phyloP scores from a whole-genome alignment of 2,113 vertebrate genomes.

The Neopipo cinnamomea region DNA sequence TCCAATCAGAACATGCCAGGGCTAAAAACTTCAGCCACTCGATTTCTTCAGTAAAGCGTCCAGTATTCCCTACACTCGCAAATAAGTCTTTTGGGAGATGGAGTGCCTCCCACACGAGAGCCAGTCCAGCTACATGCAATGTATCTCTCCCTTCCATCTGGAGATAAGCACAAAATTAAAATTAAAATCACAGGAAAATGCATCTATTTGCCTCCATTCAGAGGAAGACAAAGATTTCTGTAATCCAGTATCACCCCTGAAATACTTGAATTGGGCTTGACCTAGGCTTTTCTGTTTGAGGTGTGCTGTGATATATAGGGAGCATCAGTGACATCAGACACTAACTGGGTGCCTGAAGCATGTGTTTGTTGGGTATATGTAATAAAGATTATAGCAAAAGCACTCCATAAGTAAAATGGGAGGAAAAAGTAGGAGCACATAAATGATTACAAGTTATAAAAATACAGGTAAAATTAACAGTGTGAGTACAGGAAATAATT shows the following conservation, averaged over 20 bases:
- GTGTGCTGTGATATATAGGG: not conserved
- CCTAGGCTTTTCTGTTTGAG: not conserved
- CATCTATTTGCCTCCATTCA: not conserved
- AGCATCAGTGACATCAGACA: not conserved
- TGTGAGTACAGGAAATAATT: not conserved
- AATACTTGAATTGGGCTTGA: not conserved
- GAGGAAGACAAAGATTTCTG: not conserved
- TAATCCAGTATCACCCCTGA: not conserved
- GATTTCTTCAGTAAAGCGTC: slow-evolving; percentile 58
- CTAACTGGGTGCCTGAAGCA: not conserved
- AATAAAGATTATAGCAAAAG: not conserved
- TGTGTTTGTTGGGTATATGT: not conserved
- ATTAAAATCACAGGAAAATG: not conserved
- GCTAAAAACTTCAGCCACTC: slow-evolving; percentile 68
- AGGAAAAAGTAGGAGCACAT: not conserved
- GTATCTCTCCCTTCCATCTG: slow-evolving; percentile 45
- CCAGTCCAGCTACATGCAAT: slow-evolving; percentile 37
- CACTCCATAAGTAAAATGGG: not conserved
- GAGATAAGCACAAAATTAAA: not conserved
- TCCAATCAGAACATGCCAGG: slow-evolving; percentile 49
- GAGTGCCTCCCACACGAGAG: slow-evolving; percentile 60
- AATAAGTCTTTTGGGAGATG: slow-evolving; percentile 56
- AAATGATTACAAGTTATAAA: not conserved
- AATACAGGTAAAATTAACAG: not conserved
- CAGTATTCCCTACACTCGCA: slow-evolving; percentile 57